Conservation (phyloP, 2,888 invertebrate genomes). For the Galeopsomyia nigrocyanea region DNA sequence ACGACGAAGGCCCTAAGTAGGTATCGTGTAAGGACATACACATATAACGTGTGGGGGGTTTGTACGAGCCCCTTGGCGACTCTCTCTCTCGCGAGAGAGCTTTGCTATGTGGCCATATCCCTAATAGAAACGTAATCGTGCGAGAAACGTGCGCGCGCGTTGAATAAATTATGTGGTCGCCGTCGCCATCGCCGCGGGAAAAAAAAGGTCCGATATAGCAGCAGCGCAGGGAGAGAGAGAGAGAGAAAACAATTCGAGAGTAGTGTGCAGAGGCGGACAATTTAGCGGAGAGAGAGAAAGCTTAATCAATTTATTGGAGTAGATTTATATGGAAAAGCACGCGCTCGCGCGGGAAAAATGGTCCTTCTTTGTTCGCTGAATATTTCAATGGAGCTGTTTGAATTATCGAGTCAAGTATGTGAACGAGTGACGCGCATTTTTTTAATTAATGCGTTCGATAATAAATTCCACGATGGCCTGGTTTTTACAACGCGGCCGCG, state of each 20-base stretch:
- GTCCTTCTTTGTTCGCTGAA: conserved; percentile 2
- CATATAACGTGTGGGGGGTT: not conserved
- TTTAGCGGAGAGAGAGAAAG: conserved; percentile 4
- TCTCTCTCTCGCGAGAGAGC: too few species aligned
- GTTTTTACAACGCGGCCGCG: too few species aligned
- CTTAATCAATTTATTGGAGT: conserved; percentile 38
- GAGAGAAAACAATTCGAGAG: not conserved
- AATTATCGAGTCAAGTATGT: conserved; percentile 27
- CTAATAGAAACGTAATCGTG: conserved; percentile 47
- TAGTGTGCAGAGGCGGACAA: not conserved
- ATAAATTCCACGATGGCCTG: too few species aligned
- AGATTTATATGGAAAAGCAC: conserved; percentile 37
- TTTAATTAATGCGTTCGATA: conserved; percentile 5
- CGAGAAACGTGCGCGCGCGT: not conserved
- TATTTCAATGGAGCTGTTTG: conserved; percentile 17
- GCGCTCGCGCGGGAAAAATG: conserved; percentile 2
- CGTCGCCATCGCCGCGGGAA: not conserved
- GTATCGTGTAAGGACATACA: conserved; percentile 1
- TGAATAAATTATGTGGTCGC: conserved; percentile 39
- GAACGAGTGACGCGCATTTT: not conserved
- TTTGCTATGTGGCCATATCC: conserved; percentile 7
- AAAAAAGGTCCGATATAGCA: not conserved
- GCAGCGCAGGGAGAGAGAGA: not conserved
- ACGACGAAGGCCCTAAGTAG: not conserved
- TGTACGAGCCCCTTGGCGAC: conserved; percentile 25